Evolutionary conservation across 2,113 vertebrate genomes (phyloP).

Genomic region (Tychaedon coryphoeus): DNA sequence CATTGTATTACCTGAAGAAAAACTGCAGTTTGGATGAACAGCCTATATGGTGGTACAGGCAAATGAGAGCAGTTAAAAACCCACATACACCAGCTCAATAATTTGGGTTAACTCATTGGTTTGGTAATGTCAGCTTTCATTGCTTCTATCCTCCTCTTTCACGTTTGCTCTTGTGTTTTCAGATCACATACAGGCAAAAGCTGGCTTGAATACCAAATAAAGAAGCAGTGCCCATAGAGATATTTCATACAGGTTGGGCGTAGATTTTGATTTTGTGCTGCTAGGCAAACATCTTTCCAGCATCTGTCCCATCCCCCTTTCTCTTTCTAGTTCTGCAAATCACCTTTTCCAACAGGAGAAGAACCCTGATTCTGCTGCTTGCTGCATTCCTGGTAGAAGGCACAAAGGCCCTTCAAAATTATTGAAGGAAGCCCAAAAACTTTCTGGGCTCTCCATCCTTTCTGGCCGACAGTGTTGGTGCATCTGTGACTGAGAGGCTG

Average conservation of each 20-base stretch:
- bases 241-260: not conserved
- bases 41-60: not conserved
- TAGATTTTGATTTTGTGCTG: constrained; percentile 10
- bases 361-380: not conserved
- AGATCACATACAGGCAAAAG: constrained; percentile 29
- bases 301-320: not conserved
- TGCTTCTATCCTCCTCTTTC: constrained; percentile 25
- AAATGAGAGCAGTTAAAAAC: not conserved
- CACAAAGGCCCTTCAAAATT: not conserved
- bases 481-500: not conserved
- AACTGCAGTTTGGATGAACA: not conserved
- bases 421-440: not conserved
- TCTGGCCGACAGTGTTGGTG: not conserved
- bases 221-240: constrained; percentile 4
- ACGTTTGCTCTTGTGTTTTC: constrained; percentile 49
- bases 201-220: constrained; percentile 25
- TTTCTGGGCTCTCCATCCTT: not conserved
- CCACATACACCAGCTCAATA: not conserved
- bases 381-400: not conserved
- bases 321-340: not conserved
- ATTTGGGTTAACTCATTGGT: not conserved
- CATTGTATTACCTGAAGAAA: not conserved
- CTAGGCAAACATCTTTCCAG: constrained; percentile 10
- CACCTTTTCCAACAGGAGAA: not conserved
- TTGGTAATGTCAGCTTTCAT: not conserved